These are phyloP conservation scores for Leistus spinibarbis DNA, from an alignment of 2,888 invertebrate genomes.

Conservation along the genomic window DNA sequence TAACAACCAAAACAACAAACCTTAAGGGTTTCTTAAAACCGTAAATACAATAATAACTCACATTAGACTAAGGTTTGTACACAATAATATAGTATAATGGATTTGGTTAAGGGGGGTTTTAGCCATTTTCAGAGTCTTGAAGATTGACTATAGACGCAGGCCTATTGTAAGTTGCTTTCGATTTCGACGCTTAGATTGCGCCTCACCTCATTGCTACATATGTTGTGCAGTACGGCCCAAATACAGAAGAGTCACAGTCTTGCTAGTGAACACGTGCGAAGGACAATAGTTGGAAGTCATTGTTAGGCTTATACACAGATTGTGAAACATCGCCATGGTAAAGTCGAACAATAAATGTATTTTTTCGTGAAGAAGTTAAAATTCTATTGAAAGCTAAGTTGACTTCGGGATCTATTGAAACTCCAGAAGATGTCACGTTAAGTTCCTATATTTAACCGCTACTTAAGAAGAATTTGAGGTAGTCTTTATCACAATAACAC, in stretches of 20 bases:
- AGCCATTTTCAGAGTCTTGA: conserved; percentile 13
- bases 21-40: conserved; percentile 40
- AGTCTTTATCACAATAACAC: conserved; percentile 17
- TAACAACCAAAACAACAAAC: conserved; percentile 2
- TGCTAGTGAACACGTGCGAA: conserved; percentile 21
- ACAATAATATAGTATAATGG: conserved; percentile 47
- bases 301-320: conserved; percentile 15
- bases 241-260: conserved; percentile 20
- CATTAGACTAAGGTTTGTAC: conserved; percentile 45
- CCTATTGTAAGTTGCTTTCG: conserved; percentile 6
- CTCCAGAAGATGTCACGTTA: conserved; percentile 28
- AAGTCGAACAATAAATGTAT: conserved; percentile 33
- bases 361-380: conserved; percentile 36
- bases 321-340: conserved; percentile 7
- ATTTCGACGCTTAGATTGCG: background rate
- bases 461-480: conserved; percentile 35
- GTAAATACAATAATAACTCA: conserved; percentile 45
- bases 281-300: conserved; percentile 17
- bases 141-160: conserved; percentile 4
- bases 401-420: conserved; percentile 29
- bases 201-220: background rate
- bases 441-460: conserved; percentile 34
- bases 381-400: conserved; percentile 30
- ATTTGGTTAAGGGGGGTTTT: conserved; percentile 30
- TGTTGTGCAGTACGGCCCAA: background rate